These are phyloP conservation scores for Tenthredo mesomela DNA, from an alignment of 2,888 invertebrate genomes.

Conservation along the genomic window DNA sequence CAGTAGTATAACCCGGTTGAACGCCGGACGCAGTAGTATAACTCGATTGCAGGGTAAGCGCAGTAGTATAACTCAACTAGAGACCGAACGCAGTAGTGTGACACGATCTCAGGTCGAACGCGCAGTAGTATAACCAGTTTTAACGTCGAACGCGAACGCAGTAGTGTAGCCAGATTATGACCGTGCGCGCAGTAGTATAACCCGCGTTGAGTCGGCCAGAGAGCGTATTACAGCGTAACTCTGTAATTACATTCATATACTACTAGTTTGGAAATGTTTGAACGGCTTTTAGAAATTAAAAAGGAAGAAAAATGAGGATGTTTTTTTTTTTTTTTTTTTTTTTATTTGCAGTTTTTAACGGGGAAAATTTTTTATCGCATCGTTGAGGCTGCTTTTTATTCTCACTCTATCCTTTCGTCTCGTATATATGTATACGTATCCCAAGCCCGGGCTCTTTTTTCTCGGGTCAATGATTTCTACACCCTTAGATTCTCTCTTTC, in stretches of 20 bases:
- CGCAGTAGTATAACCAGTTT: neutral
- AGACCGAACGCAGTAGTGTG: neutral
- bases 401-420: constrained; percentile 27
- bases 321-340: neutral
- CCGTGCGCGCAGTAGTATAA: neutral
- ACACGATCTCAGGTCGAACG: neutral
- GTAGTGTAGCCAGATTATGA: neutral
- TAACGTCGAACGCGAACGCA: no score
- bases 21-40: neutral
- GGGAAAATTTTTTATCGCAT: neutral
- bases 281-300: neutral
- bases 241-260: neutral
- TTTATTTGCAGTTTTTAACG: neutral
- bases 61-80: neutral
- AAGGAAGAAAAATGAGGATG: neutral
- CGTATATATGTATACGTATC: neutral
- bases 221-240: neutral
- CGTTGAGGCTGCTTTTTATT: neutral
- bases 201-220: neutral
- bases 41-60: neutral
- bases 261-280: neutral
- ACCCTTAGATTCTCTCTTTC: constrained; percentile 31
- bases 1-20: neutral
- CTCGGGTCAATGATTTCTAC: constrained; percentile 2
- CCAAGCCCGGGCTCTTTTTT: neutral